phyloP scores from a whole-genome alignment of 2,888 invertebrate species.

The Disparrhopalites patrizii region DNA sequence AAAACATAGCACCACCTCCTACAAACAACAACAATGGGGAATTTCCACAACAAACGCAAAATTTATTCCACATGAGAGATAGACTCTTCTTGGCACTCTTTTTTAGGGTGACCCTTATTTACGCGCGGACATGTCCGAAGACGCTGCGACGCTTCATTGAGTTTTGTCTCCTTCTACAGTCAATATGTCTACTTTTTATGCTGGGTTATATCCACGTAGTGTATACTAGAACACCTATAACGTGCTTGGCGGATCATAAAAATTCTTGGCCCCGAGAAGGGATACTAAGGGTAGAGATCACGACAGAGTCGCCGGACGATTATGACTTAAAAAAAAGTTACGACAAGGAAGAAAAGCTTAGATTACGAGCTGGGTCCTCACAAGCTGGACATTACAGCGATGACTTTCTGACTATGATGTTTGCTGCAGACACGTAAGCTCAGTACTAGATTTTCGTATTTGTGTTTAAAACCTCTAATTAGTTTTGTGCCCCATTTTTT shows the following conservation, averaged over 20 bases:
- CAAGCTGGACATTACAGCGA: conserved; percentile 34
- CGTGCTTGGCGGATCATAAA: conserved; percentile 83
- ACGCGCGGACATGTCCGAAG: conserved; percentile 84
- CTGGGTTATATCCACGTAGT: conserved; percentile 83
- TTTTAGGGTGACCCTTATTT: conserved; percentile 83
- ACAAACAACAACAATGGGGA: conserved; percentile 46
- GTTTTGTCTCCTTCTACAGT: conserved; percentile 66
- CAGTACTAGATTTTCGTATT: too few relatives aligned
- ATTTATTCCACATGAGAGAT: conserved; percentile 66
- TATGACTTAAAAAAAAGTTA: conserved; percentile 78
- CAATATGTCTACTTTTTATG: conserved; percentile 51
- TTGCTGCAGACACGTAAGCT: conserved; percentile 45
- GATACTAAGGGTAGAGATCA: conserved; percentile 85
- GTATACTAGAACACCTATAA: conserved; percentile 86
- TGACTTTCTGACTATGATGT: conserved; percentile 45
- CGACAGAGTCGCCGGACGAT: conserved; percentile 65
- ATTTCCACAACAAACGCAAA: conserved; percentile 45
- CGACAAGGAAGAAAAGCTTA: conserved; percentile 71
- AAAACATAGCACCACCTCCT: conserved; percentile 26
- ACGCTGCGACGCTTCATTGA: conserved; percentile 77
- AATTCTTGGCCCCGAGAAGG: conserved; percentile 93
- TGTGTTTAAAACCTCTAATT: not conserved
- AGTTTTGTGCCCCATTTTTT: not conserved
- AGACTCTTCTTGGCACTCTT: conserved; percentile 92
- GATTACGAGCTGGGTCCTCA: conserved; percentile 55